These are phyloP conservation scores for Chrysomallon squamiferum DNA, from an alignment of 1,140 invertebrate genomes.

Conservation along the genomic window DNA sequence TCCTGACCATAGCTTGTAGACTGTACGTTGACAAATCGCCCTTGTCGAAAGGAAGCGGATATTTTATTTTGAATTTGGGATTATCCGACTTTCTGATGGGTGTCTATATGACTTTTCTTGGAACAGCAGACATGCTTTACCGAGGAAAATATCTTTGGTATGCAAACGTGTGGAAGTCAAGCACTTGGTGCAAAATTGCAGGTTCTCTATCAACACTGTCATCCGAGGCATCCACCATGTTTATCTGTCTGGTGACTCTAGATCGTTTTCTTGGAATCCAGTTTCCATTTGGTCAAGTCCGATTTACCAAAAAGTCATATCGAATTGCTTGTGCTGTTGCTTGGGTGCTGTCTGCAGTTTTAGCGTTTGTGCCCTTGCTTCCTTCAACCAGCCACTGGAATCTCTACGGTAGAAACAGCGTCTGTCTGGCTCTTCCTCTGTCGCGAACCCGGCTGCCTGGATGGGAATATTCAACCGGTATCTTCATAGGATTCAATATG, in stretches of 20 bases:
- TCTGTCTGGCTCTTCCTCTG: slow-evolving; percentile 42
- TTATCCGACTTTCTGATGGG: slow-evolving; percentile 53
- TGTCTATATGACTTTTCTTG: slow-evolving; percentile 46
- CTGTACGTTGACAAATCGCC: neutral
- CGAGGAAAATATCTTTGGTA: slow-evolving; percentile 35
- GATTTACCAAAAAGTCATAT: slow-evolving; percentile 12
- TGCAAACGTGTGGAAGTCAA: slow-evolving; percentile 31
- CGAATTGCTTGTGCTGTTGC: neutral
- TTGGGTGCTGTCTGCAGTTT: slow-evolving; percentile 15
- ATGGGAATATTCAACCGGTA: slow-evolving; percentile 27
- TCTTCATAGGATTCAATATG: slow-evolving; percentile 37
- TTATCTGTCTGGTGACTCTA: slow-evolving; percentile 35
- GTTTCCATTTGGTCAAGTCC: slow-evolving; percentile 25
- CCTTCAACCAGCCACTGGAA: slow-evolving; percentile 22
- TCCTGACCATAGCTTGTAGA: slow-evolving; percentile 15
- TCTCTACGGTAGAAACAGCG: slow-evolving; percentile 30
- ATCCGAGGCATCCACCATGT: slow-evolving; percentile 42
- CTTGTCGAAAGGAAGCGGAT: slow-evolving; percentile 6
- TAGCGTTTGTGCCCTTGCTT: slow-evolving; percentile 14
- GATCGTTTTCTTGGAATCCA: slow-evolving; percentile 41
- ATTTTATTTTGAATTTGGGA: slow-evolving; percentile 37
- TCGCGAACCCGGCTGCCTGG: slow-evolving; percentile 16
- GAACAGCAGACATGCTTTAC: slow-evolving; percentile 32
- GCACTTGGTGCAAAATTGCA: slow-evolving; percentile 33
- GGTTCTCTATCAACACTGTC: slow-evolving; percentile 41